Base-by-base conservation (phyloP, 2,797 vertebrate species). In the Paedocypris micromegethes region DNA sequence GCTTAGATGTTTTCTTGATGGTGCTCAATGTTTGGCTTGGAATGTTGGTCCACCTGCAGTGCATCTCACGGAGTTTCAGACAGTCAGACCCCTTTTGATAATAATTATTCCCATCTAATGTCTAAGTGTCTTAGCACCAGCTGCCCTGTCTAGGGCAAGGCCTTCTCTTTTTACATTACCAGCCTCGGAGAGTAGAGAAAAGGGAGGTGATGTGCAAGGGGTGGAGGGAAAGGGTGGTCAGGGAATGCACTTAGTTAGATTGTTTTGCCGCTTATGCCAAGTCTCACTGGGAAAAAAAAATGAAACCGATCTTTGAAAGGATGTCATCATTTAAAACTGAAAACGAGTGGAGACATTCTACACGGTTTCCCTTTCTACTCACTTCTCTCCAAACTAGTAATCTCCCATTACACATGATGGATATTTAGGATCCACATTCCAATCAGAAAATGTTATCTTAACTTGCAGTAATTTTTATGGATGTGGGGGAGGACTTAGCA, bases 1-100 rank as follows among this genome's bases (percentile, higher is more conserved):
- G 83, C 85, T 88, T 80, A 86, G 86, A 89, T 87, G 84, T 84
- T 87, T 88, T 88, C 84, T 86, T 87, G 85, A 83, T 78, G 83
- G 77, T 88, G 87, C 84, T 87, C 87, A 88, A 85, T 85, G 84
- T 81, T 77, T 86, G 75, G 82, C 81, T 84, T 82, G 81, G 77
- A 76, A 85, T 83, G 83, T 83, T 85, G 80, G 82, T 86, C 84
- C 80, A 79, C 79, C 88, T 85, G 85, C 83, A 81, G 81, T 84
- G 79, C 82, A 83, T 76, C 74, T 72, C 60, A 49, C 56, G 40
- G 53, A 23, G 70, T 58, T 74, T 49, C 55, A 51, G 58, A 69
- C 63, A 65, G 49, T 72, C 59, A 41, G 44, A 66, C 56, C 49
- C 37, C 64, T 66, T 64, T 59, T 45, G 46, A 65, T 66, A 66